Evolutionary conservation across 2,797 vertebrate genomes (phyloP).

Genomic region (Poeciliopsis turneri): DNA sequence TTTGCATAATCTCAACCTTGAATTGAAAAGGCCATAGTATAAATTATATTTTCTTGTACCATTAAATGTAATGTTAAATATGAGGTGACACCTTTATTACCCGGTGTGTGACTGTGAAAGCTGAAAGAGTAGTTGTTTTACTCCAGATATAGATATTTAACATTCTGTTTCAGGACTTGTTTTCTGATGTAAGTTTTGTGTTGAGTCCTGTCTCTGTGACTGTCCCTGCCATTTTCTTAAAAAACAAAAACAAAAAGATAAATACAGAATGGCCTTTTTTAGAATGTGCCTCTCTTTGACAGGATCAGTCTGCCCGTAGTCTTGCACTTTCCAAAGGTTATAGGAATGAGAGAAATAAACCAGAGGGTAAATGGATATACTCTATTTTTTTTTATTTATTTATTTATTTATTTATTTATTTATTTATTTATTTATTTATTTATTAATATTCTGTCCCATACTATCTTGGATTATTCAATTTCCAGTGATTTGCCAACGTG

Average conservation of each 20-base stretch:
- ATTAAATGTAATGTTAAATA: constrained; percentile 48
- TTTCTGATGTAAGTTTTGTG: constrained; percentile 55
- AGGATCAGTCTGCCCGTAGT: constrained; percentile 67
- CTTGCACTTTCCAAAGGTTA: constrained; percentile 49
- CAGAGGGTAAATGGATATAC: neutral
- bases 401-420: neutral
- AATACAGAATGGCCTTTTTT: constrained; percentile 81
- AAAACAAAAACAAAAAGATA: constrained; percentile 16
- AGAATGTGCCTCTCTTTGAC: constrained; percentile 81
- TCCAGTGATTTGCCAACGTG: neutral
- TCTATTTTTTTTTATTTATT: neutral
- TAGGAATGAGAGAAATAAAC: constrained; percentile 28
- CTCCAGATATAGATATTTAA: constrained; percentile 29
- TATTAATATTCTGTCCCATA: neutral
- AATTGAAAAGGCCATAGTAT: constrained; percentile 72
- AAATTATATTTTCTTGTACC: constrained; percentile 58
- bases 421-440: neutral
- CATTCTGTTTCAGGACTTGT: constrained; percentile 27
- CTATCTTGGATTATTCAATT: neutral
- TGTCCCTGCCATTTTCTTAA: constrained; percentile 65
- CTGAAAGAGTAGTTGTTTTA: constrained; percentile 41
- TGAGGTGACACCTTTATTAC: constrained; percentile 40
- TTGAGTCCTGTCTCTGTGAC: constrained; percentile 62
- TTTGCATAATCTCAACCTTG: constrained; percentile 62
- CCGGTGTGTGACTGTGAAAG: constrained; percentile 40